Conservation (phyloP, 1,140 invertebrate species). For the Drosophila bipectinata region DNA sequence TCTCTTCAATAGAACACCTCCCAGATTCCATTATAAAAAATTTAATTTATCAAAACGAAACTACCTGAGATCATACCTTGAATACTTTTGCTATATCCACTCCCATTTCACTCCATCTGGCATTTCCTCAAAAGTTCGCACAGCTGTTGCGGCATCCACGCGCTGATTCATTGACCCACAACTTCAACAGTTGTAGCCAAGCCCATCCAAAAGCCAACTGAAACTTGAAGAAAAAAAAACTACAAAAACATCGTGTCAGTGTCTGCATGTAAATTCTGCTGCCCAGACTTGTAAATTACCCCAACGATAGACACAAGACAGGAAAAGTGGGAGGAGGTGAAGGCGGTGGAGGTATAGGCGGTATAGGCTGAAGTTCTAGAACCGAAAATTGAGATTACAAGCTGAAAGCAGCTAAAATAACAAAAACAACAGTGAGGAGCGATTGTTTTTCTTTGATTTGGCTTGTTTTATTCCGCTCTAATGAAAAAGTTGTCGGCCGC, state of each 20-base stretch:
- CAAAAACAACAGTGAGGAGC: conserved; percentile 48
- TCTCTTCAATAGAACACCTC: conserved; percentile 7
- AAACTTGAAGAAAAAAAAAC: conserved; percentile 6
- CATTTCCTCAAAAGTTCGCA: conserved; percentile 50
- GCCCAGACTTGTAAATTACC: conserved; percentile 71
- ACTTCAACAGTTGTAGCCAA: conserved; percentile 51
- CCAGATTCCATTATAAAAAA: conserved; percentile 15
- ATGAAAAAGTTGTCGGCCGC: conserved; percentile 63
- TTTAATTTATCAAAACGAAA: conserved; percentile 7
- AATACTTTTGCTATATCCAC: conserved; percentile 12
- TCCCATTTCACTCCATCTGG: conserved; percentile 22
- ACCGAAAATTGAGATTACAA: conserved; percentile 59
- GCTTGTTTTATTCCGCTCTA: conserved; percentile 62
- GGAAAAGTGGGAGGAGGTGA: conserved; percentile 13
- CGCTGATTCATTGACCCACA: conserved; percentile 75
- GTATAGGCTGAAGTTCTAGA: conserved; percentile 16
- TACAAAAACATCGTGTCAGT: conserved; percentile 37
- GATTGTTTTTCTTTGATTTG: conserved; percentile 50
- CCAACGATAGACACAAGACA: conserved; percentile 46
- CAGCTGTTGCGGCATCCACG: conserved; percentile 63
- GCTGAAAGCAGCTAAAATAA: conserved; percentile 69
- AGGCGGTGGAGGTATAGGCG: background rate
- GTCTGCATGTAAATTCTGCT: conserved; percentile 65
- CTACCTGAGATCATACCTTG: conserved; percentile 16
- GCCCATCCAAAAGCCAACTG: conserved; percentile 20